These are phyloP conservation scores for Drosophila parabipectinata DNA, from an alignment of 1,140 invertebrate genomes.

Conservation along the genomic window DNA sequence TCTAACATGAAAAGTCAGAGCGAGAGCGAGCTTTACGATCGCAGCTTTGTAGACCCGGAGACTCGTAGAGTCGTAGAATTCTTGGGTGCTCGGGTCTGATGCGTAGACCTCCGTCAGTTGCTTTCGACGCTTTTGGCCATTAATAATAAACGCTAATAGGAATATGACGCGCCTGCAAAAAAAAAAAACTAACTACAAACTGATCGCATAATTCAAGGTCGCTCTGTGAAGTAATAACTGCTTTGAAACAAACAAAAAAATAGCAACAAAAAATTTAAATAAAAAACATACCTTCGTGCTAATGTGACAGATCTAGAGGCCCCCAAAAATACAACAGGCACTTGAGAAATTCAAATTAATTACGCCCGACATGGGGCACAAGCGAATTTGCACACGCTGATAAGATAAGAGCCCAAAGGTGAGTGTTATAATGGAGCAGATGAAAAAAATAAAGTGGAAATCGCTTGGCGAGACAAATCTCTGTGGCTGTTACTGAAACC, in stretches of 20 bases:
- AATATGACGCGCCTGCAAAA: slow-evolving; percentile 50
- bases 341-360: slow-evolving; percentile 52
- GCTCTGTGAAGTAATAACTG: slow-evolving; percentile 18
- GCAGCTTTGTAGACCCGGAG: slow-evolving; percentile 32
- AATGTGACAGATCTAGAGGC: slow-evolving; percentile 25
- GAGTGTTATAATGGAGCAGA: slow-evolving; percentile 14
- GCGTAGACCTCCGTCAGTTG: slow-evolving; percentile 61
- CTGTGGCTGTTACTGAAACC: slow-evolving; percentile 41
- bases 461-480: slow-evolving; percentile 48
- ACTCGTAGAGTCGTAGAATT: slow-evolving; percentile 22
- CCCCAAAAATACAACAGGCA: slow-evolving; percentile 19
- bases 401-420: slow-evolving; percentile 54
- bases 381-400: slow-evolving; percentile 22
- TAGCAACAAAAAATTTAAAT: slow-evolving; percentile 13
- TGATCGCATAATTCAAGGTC: slow-evolving; percentile 59
- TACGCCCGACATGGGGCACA: slow-evolving; percentile 33
- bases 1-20: slow-evolving; percentile 5
- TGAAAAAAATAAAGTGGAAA: slow-evolving; percentile 26
- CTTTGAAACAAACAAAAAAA: neutral
- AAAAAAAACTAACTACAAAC: slow-evolving; percentile 30
- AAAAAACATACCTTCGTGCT: slow-evolving; percentile 6
- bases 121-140: slow-evolving; percentile 59
- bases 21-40: slow-evolving; percentile 52
- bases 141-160: slow-evolving; percentile 62
- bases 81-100: slow-evolving; percentile 52